Evolutionary conservation across 2,888 invertebrate genomes (phyloP), one percentile per base, ranked within the genome.

Genomic region (Tetrapedia diversipes): DNA sequence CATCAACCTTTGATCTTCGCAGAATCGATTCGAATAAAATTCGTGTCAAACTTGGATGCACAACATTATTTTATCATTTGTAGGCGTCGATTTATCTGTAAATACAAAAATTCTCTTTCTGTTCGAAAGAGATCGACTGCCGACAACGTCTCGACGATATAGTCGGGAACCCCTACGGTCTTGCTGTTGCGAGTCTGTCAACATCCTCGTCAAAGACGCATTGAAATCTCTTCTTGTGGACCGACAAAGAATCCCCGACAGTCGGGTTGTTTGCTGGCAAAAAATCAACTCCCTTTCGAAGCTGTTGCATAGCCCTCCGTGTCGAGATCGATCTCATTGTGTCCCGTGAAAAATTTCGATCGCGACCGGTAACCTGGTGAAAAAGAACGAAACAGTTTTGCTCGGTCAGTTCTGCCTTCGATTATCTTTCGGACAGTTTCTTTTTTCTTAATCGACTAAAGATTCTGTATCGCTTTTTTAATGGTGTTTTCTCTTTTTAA

Each of bases 171-270:
- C 77, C 86, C 85, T 72, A 80, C 70, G 51, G 84, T 71, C 69
- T n/a, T 37, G 78, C 77, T 66, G 70, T 59, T 79, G 81, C 63
- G 77, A 73, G 75, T 82, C 80, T 78, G 82, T 85, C 83, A 81
- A 80, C 82, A 81, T 84, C 82, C 68, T 80, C 74, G 77, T 81
- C 81, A 80, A 77, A 61, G 22, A 59, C 66, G 64, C 67, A 77
- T 81, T 70, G 82, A 66, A 68, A 69, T 71, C 76, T 45, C 53
- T 68, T 67, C 49, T 57, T 66, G 63, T 65, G 60, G 51, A 41
- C 71, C 68, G 75, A 68, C 81, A 64, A 53, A 70, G 60, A 74
- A 63, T 54, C 45, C 65, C 22, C 45, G 43, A 64, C 43, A 43
- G 51, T 56, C 59, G 14, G 51, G 45, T 66, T 74, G 77, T 73